phyloP scores from a whole-genome alignment of 2,797 vertebrate species.

The Triplophysa yarkandensis region DNA sequence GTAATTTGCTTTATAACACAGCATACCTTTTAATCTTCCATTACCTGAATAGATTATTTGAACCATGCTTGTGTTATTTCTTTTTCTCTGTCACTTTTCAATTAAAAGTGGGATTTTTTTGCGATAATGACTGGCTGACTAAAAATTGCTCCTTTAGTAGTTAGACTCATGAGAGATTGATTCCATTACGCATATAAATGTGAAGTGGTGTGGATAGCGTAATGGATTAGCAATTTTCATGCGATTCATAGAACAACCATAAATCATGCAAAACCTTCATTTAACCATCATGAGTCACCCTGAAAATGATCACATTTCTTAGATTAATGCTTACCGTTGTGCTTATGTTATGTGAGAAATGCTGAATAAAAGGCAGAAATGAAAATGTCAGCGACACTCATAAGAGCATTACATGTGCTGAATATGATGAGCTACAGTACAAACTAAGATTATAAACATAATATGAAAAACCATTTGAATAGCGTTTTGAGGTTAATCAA shows the following conservation, averaged over 20 bases:
- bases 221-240: constrained; percentile 25
- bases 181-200: constrained; percentile 16
- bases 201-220: constrained; percentile 13
- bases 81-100: not conserved
- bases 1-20: not conserved
- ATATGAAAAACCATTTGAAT: constrained; percentile 21
- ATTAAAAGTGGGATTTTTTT: not conserved
- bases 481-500: not conserved
- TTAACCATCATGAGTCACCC: constrained; percentile 24
- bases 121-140: not conserved
- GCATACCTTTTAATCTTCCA: not conserved
- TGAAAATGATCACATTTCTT: constrained; percentile 26
- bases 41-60: not conserved
- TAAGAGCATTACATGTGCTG: constrained; percentile 18
- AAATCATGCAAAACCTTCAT: constrained; percentile 7
- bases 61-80: not conserved
- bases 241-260: not conserved
- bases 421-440: constrained; percentile 8
- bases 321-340: not conserved
- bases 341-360: not conserved
- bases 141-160: constrained; percentile 15
- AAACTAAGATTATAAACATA: constrained; percentile 7
- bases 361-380: not conserved
- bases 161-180: constrained; percentile 24
- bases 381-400: not conserved